Percentiles rank a stretch among this genome's conserved stretches.
phyloP scores from a whole-genome alignment of 2,888 invertebrate species.

The Pterostichus niger region DNA sequence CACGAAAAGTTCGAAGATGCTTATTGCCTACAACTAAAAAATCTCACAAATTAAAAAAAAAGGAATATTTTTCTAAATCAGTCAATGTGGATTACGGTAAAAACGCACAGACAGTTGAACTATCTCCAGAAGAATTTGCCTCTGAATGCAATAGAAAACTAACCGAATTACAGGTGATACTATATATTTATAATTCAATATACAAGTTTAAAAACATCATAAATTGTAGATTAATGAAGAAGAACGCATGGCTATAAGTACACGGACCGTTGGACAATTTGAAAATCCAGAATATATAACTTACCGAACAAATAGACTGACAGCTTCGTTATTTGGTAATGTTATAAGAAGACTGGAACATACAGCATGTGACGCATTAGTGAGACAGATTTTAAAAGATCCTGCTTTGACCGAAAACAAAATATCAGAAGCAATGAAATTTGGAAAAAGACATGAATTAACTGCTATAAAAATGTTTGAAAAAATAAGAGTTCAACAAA shows the following conservation, averaged over 20 bases:
- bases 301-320: conserved; percentile 19
- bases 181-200: background rate
- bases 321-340: conserved; percentile 30
- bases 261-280: conserved; percentile 26
- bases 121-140: background rate
- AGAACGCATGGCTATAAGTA: background rate
- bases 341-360: conserved; percentile 21
- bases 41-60: background rate
- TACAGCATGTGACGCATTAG: conserved; percentile 19
- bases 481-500: background rate
- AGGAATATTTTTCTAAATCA: too few species aligned
- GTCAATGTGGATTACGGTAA: conserved; percentile 4
- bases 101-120: background rate
- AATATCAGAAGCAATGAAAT: conserved; percentile 26
- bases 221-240: conserved; percentile 2
- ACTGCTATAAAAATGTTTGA: conserved; percentile 41
- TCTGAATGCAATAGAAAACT: conserved; percentile 15
- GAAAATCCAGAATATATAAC: conserved; percentile 1
- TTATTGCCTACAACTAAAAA: background rate
- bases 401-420: background rate
- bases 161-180: background rate
- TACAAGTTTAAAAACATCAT: background rate
- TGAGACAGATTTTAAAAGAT: conserved; percentile 19
- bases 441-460: conserved; percentile 24
- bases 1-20: background rate